Evolutionary conservation across 2,113 vertebrate genomes (phyloP).

Genomic region (Nesogale talazaci): DNA sequence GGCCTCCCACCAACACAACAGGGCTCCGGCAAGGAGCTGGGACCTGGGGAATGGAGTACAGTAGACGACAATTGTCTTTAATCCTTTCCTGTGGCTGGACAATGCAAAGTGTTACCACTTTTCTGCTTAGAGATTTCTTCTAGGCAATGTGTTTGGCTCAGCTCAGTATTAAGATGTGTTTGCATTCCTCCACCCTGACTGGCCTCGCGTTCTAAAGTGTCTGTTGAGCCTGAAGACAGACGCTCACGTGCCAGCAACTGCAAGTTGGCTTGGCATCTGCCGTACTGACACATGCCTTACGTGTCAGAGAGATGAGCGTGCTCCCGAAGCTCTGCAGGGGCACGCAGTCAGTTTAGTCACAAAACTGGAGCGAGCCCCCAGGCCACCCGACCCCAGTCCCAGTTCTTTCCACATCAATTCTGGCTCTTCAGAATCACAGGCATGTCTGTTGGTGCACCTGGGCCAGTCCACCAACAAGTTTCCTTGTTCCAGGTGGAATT

Average conservation of each 20-base stretch:
- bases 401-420: background rate
- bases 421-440: background rate
- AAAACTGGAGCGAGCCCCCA: background rate
- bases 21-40: background rate
- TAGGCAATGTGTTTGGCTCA: conserved; percentile 50
- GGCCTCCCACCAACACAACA: background rate
- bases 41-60: background rate
- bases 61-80: background rate
- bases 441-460: background rate
- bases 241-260: conserved; percentile 23
- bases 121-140: conserved; percentile 70
- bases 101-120: conserved; percentile 65
- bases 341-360: background rate
- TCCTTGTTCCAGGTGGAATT: background rate
- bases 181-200: conserved; percentile 43
- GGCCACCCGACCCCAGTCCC: background rate
- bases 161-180: conserved; percentile 47
- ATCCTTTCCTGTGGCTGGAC: conserved; percentile 38
- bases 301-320: background rate
- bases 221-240: conserved; percentile 66
- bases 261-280: conserved; percentile 6
- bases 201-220: conserved; percentile 57
- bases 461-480: accelerated
- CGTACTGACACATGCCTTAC: background rate
- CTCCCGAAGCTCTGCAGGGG: accelerated